Conservation (phyloP, 1,140 invertebrate genomes). For the Adoxophyes honmai region DNA sequence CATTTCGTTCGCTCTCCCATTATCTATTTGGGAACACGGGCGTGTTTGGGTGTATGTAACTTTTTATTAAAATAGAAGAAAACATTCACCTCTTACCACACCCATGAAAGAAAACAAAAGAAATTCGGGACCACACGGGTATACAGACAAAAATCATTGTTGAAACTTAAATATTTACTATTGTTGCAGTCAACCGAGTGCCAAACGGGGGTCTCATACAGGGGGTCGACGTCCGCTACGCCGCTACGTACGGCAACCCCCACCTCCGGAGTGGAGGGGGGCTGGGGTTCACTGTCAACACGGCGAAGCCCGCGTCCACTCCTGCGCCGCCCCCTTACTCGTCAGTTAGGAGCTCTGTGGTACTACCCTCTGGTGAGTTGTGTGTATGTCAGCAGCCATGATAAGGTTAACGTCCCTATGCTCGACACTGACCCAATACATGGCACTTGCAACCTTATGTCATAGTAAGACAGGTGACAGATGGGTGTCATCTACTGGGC, state of each 20-base stretch:
- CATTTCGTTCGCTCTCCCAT: too few species aligned
- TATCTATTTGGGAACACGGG: too few species aligned
- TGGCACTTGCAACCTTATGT: too few species aligned
- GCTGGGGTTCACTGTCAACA: slow-evolving; percentile 79
- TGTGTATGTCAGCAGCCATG: neutral
- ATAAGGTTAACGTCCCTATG: too few species aligned
- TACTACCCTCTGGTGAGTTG: slow-evolving; percentile 59
- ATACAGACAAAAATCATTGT: neutral
- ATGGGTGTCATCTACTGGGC: too few species aligned
- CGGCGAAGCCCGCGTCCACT: slow-evolving; percentile 86
- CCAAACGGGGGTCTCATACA: slow-evolving; percentile 61
- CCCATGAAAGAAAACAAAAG: too few species aligned
- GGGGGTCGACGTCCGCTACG: slow-evolving; percentile 90
- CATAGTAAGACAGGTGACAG: too few species aligned
- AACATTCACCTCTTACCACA: too few species aligned
- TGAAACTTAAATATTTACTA: neutral
- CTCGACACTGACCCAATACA: too few species aligned
- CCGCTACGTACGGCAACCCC: slow-evolving; percentile 92
- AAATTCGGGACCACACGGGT: too few species aligned
- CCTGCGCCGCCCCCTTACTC: slow-evolving; percentile 88
- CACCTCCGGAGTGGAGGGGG: slow-evolving; percentile 83
- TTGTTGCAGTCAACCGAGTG: slow-evolving; percentile 34
- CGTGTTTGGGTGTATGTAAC: too few species aligned
- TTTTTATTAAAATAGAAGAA: too few species aligned
- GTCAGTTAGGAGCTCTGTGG: slow-evolving; percentile 65